Conservation (phyloP, 2,113 vertebrate genomes). For the Sardina pilchardus region DNA sequence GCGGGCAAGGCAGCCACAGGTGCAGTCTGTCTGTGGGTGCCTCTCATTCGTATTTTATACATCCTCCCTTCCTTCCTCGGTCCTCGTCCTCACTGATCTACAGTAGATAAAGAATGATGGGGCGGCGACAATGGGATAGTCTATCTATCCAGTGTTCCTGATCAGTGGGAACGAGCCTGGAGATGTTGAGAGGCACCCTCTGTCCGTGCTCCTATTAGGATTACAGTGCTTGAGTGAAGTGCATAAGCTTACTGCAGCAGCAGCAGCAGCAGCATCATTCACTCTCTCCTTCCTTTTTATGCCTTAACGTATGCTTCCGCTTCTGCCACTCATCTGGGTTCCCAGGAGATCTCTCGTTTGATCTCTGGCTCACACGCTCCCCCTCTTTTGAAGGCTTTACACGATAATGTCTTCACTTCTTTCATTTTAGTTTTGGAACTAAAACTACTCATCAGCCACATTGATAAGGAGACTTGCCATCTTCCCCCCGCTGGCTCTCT, state of each 20-base stretch:
- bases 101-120: too few species aligned
- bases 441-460: background rate
- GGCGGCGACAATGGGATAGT: too few species aligned
- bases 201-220: too few species aligned
- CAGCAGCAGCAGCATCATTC: background rate
- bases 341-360: background rate
- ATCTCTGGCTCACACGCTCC: background rate
- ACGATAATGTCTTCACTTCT: background rate
- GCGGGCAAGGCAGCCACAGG: background rate
- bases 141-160: too few species aligned
- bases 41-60: too few species aligned
- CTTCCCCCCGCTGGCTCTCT: too few species aligned
- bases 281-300: background rate
- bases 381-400: background rate
- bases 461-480: background rate
- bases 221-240: too few species aligned
- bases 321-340: background rate
- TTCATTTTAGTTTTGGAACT: background rate
- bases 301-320: background rate
- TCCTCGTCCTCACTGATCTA: too few species aligned
- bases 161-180: too few species aligned
- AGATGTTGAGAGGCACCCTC: too few species aligned
- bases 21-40: background rate
- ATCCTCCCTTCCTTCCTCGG: too few species aligned
- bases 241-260: too few species aligned